phyloP scores from a whole-genome alignment of 2,888 invertebrate genomes.

The Lithosia quadra region DNA sequence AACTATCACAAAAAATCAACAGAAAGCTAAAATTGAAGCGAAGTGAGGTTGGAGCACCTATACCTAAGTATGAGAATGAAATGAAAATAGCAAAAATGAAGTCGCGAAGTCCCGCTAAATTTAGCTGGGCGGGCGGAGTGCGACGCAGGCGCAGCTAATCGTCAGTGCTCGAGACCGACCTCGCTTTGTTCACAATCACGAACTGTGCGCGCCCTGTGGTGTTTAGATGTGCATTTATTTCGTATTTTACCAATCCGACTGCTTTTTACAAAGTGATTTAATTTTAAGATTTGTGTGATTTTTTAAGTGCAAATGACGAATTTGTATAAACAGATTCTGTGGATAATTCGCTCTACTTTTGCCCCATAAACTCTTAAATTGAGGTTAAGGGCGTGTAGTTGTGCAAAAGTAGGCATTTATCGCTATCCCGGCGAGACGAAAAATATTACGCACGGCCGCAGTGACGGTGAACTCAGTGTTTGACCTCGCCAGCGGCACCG shows the following conservation, averaged over 20 bases:
- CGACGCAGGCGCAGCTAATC: conserved; percentile 59
- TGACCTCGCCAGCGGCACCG: no score
- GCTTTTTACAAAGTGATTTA: conserved; percentile 14
- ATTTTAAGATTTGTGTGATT: background rate
- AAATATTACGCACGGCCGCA: no score
- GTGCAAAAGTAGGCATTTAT: no score
- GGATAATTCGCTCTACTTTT: conserved; percentile 17
- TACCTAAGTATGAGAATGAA: conserved; percentile 73
- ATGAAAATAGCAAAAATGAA: conserved; percentile 85
- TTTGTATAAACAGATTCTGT: conserved; percentile 13
- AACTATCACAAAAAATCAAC: background rate
- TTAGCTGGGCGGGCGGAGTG: conserved; percentile 76
- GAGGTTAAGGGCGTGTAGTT: no score
- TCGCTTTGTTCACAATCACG: conserved; percentile 68
- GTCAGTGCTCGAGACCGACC: conserved; percentile 63
- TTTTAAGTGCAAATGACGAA: background rate
- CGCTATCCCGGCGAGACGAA: no score
- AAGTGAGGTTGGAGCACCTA: conserved; percentile 69
- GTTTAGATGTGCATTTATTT: conserved; percentile 45
- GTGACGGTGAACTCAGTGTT: no score
- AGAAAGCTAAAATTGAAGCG: conserved; percentile 59
- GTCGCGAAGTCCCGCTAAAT: conserved; percentile 85
- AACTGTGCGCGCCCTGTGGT: conserved; percentile 43
- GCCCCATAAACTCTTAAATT: conserved; percentile 48
- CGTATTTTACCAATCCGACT: conserved; percentile 16